A percentile compares a stretch with the other conserved stretches of the same genome.
phyloP scores from a whole-genome alignment of 2,888 invertebrate genomes.

The Drosophila diplacantha region DNA sequence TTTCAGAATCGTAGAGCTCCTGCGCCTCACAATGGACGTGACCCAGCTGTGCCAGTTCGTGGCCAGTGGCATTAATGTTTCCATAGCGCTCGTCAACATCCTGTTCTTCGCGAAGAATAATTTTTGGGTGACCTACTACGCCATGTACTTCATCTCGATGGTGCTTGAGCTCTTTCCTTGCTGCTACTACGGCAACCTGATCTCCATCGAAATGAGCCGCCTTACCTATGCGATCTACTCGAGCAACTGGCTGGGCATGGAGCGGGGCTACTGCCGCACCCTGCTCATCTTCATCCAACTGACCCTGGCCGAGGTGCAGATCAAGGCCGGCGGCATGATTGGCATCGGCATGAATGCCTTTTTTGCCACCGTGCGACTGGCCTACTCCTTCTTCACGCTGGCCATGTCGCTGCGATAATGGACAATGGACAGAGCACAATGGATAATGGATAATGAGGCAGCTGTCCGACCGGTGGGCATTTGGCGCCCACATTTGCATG shows the following conservation, averaged over 20 bases:
- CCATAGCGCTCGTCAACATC: slow-evolving; percentile 26
- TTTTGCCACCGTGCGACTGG: slow-evolving; percentile 28
- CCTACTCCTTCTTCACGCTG: slow-evolving; percentile 38
- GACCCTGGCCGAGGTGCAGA: slow-evolving; percentile 27
- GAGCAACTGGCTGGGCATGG: slow-evolving; percentile 35
- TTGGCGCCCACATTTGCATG: slow-evolving; percentile 31
- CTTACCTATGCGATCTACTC: slow-evolving; percentile 33
- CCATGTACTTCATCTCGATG: slow-evolving; percentile 30
- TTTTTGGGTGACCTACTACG: slow-evolving; percentile 18
- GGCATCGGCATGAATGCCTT: slow-evolving; percentile 40
- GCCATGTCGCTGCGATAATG: slow-evolving; percentile 39
- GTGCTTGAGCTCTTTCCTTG: slow-evolving; percentile 30
- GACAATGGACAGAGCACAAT: slow-evolving; percentile 9
- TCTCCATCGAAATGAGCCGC: slow-evolving; percentile 16
- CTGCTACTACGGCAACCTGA: slow-evolving; percentile 35
- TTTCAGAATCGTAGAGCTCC: slow-evolving; percentile 17
- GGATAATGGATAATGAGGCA: slow-evolving; percentile 11
- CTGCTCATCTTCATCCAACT: slow-evolving; percentile 37
- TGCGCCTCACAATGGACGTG: slow-evolving; percentile 24
- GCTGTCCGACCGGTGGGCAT: background rate
- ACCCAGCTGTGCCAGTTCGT: slow-evolving; percentile 33
- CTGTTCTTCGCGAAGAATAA: slow-evolving; percentile 35
- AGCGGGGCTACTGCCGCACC: slow-evolving; percentile 15
- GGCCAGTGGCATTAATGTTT: slow-evolving; percentile 35
- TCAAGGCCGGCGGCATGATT: slow-evolving; percentile 36